Evolutionary conservation across 30 jellyfish, hydroid and myxozoan genomes (phyloP).

Genomic region (Aurelia sp.): DNA sequence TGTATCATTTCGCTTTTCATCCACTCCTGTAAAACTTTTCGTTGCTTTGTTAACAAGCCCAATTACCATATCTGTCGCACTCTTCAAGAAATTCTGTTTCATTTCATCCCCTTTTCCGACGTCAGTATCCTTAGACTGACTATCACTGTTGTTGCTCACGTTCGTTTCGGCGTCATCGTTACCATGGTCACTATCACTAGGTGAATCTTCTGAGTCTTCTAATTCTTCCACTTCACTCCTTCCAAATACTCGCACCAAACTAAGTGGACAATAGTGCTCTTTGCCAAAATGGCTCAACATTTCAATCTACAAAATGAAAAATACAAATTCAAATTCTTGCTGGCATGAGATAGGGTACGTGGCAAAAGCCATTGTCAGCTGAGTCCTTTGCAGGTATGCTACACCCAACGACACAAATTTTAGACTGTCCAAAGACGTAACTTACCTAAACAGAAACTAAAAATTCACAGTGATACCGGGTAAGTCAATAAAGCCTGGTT

Average conservation of each 20-base stretch:
- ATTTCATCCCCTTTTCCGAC: background rate
- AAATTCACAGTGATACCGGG: too few species aligned
- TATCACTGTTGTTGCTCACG: background rate
- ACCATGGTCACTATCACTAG: slow-evolving; percentile 42
- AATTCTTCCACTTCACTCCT: slow-evolving; percentile 95
- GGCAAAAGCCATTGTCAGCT: too few species aligned
- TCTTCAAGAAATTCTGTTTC: slow-evolving; percentile 50
- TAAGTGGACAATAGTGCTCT: slow-evolving; percentile 99
- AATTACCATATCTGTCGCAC: slow-evolving; percentile 91
- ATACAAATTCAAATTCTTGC: too few species aligned
- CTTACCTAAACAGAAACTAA: too few species aligned
- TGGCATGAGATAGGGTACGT: too few species aligned
- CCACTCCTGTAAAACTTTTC: slow-evolving; percentile 73
- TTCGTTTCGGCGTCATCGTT: slow-evolving; percentile 35
- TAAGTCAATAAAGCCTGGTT: too few species aligned
- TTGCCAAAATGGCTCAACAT: slow-evolving; percentile 84
- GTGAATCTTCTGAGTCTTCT: slow-evolving; percentile 73
- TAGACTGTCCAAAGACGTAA: too few species aligned
- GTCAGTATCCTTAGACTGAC: slow-evolving; percentile 14
- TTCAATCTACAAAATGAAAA: slow-evolving; percentile 55
- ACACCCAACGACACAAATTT: too few species aligned
- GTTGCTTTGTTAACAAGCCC: slow-evolving; percentile 87
- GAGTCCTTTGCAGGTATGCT: too few species aligned
- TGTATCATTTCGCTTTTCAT: slow-evolving; percentile 20
- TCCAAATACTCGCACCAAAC: slow-evolving; percentile 97